Evolutionary conservation across 2,113 vertebrate genomes (phyloP), one percentile per base, ranked within the genome.

Genomic region (Galemys pyrenaicus): DNA sequence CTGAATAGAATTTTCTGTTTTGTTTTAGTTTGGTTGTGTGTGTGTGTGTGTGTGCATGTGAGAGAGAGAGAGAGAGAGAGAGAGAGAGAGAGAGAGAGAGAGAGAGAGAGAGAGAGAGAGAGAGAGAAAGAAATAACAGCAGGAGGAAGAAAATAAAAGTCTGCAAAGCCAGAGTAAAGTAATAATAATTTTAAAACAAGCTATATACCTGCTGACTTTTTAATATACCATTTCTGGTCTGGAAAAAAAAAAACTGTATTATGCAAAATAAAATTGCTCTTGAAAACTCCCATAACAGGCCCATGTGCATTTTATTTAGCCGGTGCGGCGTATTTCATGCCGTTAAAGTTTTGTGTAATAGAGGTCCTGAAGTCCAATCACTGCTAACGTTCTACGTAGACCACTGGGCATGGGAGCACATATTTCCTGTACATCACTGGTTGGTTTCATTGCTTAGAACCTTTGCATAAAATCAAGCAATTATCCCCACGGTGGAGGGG

Each of bases 201-300:
- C 92, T 82, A 93, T 94, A 95, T 92, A 94, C 96, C 95, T 95
- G 95, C 96, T 96, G 96, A 90, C 93, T 97, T 97, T 96, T 96
- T 95, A 97, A 97, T 96, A 96, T 94, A 96, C 91, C 64, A 94
- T 92, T 96, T 93, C 93, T 97, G 75, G 58, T 41, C 81, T 79
- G 51, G 64, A 41, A 82, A 95, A 94, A 95, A 94, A 96, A 94
- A 96, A 92, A 89, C 85, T 73, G 7, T 85, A 93, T 96, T 97
- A 97, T 96, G 95, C 93, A 97, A 97, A 97, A 90, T 95, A 95
- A 96, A 97, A 96, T 85, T n/a, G 97, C 96, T 97, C 94, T 65
- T 98, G 96, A 96, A 95, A 96, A 78, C 88, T 96, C 96, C 87
- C 73, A 83, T 97, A 98, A 98, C 44, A 74, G 91, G 86, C 56